Evolutionary conservation across 2,888 invertebrate genomes (phyloP).

Genomic region (Mimumesa dahlbomi): DNA sequence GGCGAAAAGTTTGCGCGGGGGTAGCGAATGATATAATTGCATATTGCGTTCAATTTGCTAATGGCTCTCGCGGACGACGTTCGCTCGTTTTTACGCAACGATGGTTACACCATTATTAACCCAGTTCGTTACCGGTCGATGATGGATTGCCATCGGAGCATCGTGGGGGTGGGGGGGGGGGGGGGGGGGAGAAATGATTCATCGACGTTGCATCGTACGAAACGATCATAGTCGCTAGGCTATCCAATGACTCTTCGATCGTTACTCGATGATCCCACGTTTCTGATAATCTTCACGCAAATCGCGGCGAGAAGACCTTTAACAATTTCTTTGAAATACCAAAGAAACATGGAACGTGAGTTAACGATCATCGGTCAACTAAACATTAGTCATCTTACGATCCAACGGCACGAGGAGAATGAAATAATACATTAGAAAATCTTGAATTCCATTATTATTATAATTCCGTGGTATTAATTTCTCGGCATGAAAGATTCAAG

Average conservation of each 20-base stretch:
- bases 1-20: conserved; percentile 15
- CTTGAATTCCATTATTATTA: no score
- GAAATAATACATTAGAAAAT: no score
- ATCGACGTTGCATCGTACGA: conserved; percentile 19
- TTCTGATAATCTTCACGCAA: conserved; percentile 11
- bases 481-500: no score
- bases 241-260: conserved; percentile 10
- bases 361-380: no score
- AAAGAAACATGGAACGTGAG: no score
- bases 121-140: conserved; percentile 59
- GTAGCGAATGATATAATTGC: conserved; percentile 38
- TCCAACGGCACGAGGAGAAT: no score
- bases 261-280: conserved; percentile 18
- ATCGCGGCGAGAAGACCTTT: no score
- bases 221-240: conserved; percentile 26
- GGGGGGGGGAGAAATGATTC: conserved; percentile 39
- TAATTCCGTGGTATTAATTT: no score
- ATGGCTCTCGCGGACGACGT: conserved; percentile 40
- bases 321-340: no score
- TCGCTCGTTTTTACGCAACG: conserved; percentile 52
- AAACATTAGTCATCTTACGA: no score
- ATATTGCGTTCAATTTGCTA: conserved; percentile 59
- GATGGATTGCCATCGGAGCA: conserved; percentile 50
- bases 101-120: conserved; percentile 60
- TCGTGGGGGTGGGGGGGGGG: no score